phyloP scores from a whole-genome alignment of 35 echinoderm and acorn worm genomes.

The Acanthaster planci region DNA sequence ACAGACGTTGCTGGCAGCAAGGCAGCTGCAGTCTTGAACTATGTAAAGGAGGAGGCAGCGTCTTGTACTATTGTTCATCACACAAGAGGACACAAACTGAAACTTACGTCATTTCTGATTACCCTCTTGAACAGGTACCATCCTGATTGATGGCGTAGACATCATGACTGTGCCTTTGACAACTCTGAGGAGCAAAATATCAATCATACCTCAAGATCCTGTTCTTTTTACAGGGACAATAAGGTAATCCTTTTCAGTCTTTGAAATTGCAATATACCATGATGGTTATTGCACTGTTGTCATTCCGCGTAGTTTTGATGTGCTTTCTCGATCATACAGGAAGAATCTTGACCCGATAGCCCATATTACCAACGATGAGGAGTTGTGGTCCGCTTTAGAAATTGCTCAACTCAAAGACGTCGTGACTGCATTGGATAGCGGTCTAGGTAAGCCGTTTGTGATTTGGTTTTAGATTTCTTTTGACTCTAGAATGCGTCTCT shows the following conservation, averaged over 20 bases:
- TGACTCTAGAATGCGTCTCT: too few relatives aligned
- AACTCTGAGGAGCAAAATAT: slow-evolving; percentile 55
- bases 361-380: slow-evolving; percentile 31
- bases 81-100: too few relatives aligned
- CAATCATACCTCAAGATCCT: slow-evolving; percentile 89
- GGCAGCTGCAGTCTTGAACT: too few relatives aligned
- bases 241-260: slow-evolving; percentile 27
- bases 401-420: slow-evolving; percentile 81
- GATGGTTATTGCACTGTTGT: background rate
- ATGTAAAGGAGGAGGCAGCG: too few relatives aligned
- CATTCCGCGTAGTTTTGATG: background rate
- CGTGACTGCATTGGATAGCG: slow-evolving; percentile 45
- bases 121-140: slow-evolving; percentile 2
- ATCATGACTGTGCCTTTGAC: slow-evolving; percentile 66
- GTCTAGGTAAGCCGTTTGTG: slow-evolving; percentile 64
- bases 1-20: background rate
- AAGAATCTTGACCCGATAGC: slow-evolving; percentile 53
- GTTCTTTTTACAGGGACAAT: slow-evolving; percentile 80
- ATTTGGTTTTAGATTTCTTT: too few relatives aligned
- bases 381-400: slow-evolving; percentile 85
- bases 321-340: slow-evolving; percentile 6
- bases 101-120: too few relatives aligned
- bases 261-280: background rate
- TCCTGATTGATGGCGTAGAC: slow-evolving; percentile 77
- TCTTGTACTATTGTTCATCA: too few relatives aligned